phyloP scores from a whole-genome alignment of 2,888 invertebrate species.

The Trachelus iudaicus region DNA sequence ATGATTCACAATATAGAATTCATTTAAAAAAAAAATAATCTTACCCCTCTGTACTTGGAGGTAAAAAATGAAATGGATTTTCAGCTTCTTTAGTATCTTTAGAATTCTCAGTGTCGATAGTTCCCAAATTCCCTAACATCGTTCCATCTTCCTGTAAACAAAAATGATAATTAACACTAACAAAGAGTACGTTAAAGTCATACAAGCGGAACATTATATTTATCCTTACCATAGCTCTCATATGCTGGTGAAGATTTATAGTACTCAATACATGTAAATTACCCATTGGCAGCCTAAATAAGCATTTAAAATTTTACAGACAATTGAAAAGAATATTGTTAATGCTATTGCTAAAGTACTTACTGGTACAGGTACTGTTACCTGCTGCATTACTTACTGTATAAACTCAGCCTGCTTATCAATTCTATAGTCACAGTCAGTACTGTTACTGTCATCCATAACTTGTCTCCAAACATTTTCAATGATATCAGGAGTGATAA shows the following conservation, averaged over 20 bases:
- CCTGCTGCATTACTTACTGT: conserved; percentile 40
- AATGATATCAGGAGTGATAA: conserved; percentile 61
- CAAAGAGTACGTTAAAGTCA: background rate
- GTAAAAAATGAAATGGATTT: conserved; percentile 40
- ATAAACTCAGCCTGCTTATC: conserved; percentile 55
- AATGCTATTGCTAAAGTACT: no score
- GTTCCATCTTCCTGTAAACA: conserved; percentile 54
- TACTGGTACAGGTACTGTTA: background rate
- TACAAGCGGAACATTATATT: background rate
- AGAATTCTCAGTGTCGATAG: conserved; percentile 36
- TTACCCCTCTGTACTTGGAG: conserved; percentile 33
- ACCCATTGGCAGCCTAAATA: conserved; percentile 53
- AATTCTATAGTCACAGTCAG: conserved; percentile 56
- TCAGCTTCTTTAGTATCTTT: conserved; percentile 24
- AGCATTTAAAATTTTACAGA: conserved; percentile 1
- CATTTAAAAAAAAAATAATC: conserved; percentile 2
- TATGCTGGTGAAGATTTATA: conserved; percentile 55
- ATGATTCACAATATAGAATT: conserved; percentile 1
- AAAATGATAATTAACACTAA: conserved; percentile 6
- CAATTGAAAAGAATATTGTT: conserved; percentile 6
- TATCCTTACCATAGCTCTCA: conserved; percentile 53
- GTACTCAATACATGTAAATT: conserved; percentile 59
- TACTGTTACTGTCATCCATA: conserved; percentile 54
- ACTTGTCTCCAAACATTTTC: conserved; percentile 64
- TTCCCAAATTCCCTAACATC: conserved; percentile 47